Conservation (phyloP, 2,888 invertebrate species). For the Sialis lutaria region DNA sequence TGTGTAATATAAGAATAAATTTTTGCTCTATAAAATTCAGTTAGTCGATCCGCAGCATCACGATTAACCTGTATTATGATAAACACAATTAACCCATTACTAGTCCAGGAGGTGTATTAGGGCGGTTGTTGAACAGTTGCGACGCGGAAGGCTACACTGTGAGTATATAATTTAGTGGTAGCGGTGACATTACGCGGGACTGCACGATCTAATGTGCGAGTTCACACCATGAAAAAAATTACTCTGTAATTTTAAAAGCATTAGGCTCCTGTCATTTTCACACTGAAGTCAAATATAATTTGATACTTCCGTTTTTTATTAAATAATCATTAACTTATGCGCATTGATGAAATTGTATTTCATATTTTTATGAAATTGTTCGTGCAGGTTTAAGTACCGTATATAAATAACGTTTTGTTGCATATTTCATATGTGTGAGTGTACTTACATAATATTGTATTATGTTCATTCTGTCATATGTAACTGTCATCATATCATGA, state of each 20-base stretch:
- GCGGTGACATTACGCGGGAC: too few species aligned
- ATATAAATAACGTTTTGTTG: neutral
- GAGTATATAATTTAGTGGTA: too few species aligned
- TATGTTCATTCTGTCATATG: neutral
- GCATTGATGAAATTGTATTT: neutral
- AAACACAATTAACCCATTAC: too few species aligned
- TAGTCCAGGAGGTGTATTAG: too few species aligned
- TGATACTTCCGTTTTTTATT: slow-evolving; percentile 27
- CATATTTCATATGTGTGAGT: too few species aligned
- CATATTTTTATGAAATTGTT: too few species aligned
- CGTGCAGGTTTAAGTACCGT: neutral
- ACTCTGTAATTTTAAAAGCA: slow-evolving; percentile 23
- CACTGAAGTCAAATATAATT: slow-evolving; percentile 25
- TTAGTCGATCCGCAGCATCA: too few species aligned
- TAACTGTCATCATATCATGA: neutral
- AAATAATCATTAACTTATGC: slow-evolving; percentile 21
- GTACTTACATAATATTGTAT: neutral
- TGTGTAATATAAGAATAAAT: too few species aligned
- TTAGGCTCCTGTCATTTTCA: slow-evolving; percentile 24
- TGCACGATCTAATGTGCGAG: neutral
- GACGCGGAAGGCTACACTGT: neutral
- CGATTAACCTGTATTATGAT: too few species aligned
- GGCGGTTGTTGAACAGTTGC: too few species aligned
- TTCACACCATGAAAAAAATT: slow-evolving; percentile 2
- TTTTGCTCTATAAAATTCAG: too few species aligned